Evolutionary conservation across 2,113 vertebrate genomes (phyloP).

Genomic region (Microtus oregoni): DNA sequence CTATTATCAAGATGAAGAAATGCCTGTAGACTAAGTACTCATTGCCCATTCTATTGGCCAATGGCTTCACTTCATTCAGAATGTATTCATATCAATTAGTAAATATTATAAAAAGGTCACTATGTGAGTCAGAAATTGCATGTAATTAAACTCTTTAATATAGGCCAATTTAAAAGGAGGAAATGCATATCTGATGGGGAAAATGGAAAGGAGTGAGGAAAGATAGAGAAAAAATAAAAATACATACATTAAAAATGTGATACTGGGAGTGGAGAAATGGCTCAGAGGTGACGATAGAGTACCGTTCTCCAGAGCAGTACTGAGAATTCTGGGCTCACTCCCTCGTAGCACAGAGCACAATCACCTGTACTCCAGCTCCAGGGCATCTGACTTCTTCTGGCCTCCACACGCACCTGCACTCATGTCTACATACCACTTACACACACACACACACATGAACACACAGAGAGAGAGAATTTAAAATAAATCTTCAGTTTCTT

Average conservation of each 20-base stretch:
- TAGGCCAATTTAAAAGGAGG: not conserved
- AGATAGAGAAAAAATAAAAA: not conserved
- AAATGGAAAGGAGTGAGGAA: accelerated
- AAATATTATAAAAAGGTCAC: not conserved
- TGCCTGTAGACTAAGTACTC: not conserved
- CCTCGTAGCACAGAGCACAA: too few species aligned
- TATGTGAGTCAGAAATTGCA: not conserved
- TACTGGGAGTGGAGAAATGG: not conserved
- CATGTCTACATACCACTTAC: not conserved
- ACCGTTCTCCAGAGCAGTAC: not conserved
- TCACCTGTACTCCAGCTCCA: not conserved
- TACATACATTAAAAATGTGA: not conserved
- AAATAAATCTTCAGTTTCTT: not conserved
- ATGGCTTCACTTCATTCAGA: not conserved
- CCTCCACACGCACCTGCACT: not conserved
- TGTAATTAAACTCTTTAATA: not conserved
- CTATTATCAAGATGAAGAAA: not conserved
- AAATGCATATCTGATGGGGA: not conserved
- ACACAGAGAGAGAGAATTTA: too few species aligned
- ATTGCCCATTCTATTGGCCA: not conserved
- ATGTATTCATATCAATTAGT: not conserved
- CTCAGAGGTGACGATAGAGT: not conserved
- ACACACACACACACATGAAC: too few species aligned
- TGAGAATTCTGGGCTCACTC: too few species aligned
- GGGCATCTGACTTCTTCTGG: not conserved